Percentiles rank a stretch among this genome's conserved stretches.
Conservation (phyloP, 2,797 vertebrate species). For the Fistularia tabacaria region DNA sequence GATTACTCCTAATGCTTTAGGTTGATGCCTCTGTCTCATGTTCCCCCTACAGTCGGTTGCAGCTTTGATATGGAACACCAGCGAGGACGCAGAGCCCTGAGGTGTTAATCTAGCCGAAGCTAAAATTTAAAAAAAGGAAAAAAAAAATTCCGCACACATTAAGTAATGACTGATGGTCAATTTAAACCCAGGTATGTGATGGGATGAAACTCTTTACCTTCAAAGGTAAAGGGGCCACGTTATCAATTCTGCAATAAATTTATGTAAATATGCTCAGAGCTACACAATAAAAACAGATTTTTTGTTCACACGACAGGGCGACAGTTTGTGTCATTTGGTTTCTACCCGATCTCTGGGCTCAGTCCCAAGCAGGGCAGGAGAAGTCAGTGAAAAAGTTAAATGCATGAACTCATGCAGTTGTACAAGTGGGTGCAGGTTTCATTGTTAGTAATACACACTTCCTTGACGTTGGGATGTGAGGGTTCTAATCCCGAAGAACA, state of each 20-base stretch:
- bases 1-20: slow-evolving; percentile 8
- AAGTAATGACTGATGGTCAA: slow-evolving; percentile 31
- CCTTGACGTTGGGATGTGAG: too few relatives aligned
- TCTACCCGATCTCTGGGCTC: too few relatives aligned
- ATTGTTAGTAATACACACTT: too few relatives aligned
- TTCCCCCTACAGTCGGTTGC: slow-evolving; percentile 7
- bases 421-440: too few relatives aligned
- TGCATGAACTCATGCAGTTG: too few relatives aligned
- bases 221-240: background rate
- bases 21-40: background rate
- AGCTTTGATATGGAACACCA: slow-evolving; percentile 13
- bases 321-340: too few relatives aligned
- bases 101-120: slow-evolving; percentile 25
- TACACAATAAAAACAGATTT: slow-evolving; percentile 1
- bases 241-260: too few relatives aligned
- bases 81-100: slow-evolving; percentile 10
- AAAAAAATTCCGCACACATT: slow-evolving; percentile 18
- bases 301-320: too few relatives aligned
- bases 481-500: too few relatives aligned
- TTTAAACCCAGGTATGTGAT: slow-evolving; percentile 18
- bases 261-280: too few relatives aligned
- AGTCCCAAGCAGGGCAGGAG: too few relatives aligned
- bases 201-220: slow-evolving; percentile 2
- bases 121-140: background rate
- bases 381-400: too few relatives aligned